Conservation (phyloP, 2,888 invertebrate species). For the Calliscelio sp. region DNA sequence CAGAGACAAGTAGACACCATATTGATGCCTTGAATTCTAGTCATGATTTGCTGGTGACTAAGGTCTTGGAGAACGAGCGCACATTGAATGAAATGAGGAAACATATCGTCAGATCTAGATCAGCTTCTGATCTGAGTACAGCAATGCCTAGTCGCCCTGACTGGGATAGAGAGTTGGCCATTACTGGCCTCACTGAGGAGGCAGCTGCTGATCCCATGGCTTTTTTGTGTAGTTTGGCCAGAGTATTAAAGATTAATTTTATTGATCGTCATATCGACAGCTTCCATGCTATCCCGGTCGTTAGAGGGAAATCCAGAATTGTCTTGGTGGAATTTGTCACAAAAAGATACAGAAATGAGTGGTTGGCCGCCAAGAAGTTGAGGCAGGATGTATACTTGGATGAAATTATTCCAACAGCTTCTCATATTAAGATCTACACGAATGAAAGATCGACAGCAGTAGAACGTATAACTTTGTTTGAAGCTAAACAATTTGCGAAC, state of each 20-base stretch:
- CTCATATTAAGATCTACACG: not conserved
- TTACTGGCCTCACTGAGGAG: not conserved
- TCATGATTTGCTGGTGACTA: too few relatives aligned
- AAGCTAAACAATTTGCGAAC: not conserved
- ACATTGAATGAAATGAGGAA: too few relatives aligned
- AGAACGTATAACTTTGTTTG: not conserved
- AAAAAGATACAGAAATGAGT: not conserved
- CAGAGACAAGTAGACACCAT: too few relatives aligned
- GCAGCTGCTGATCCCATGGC: not conserved
- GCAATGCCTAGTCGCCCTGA: not conserved
- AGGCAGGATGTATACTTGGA: too few relatives aligned
- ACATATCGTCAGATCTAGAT: too few relatives aligned
- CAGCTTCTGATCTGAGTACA: too few relatives aligned
- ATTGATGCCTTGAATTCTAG: too few relatives aligned
- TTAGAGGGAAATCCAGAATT: not conserved
- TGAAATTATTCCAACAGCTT: too few relatives aligned
- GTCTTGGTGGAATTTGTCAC: not conserved
- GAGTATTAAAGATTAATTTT: not conserved
- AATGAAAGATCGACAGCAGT: slow-evolving; percentile 19
- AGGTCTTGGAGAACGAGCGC: too few relatives aligned
- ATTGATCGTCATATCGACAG: not conserved
- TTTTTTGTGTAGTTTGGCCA: not conserved
- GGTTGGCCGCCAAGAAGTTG: not conserved
- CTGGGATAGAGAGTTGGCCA: not conserved
- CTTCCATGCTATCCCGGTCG: not conserved